Conservation (phyloP, 2,888 invertebrate genomes). For the Xanthorhoe spadicearia region DNA sequence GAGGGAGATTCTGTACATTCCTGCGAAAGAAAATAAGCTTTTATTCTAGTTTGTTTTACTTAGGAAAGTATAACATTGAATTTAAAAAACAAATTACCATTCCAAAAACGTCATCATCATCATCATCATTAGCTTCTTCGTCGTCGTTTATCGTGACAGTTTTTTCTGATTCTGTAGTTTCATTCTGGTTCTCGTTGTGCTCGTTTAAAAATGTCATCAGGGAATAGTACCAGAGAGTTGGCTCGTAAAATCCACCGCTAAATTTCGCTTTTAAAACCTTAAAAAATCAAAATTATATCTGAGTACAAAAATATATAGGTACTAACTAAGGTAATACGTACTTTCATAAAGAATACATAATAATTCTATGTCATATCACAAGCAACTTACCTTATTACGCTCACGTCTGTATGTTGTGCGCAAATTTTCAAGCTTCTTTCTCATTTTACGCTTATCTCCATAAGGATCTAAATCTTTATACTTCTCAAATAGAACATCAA, state of each 20-base stretch:
- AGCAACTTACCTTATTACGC: constrained; percentile 44
- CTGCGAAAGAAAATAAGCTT: constrained; percentile 10
- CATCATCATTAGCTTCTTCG: constrained; percentile 7
- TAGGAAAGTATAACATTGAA: background rate
- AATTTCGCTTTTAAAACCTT: constrained; percentile 30
- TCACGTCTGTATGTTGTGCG: constrained; percentile 48
- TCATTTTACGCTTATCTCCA: constrained; percentile 28
- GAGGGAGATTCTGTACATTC: constrained; percentile 10
- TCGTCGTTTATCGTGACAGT: background rate
- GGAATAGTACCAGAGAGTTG: constrained; percentile 54
- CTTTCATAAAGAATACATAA: background rate
- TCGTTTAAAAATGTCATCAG: constrained; percentile 29
- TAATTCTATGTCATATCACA: background rate
- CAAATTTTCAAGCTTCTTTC: constrained; percentile 51
- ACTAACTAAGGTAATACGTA: too few species aligned
- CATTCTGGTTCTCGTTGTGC: background rate
- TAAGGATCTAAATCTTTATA: constrained; percentile 20
- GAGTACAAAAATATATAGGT: background rate
- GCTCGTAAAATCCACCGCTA: constrained; percentile 18
- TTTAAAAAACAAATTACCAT: background rate
- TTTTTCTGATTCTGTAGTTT: background rate
- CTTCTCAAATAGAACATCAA: constrained; percentile 12
- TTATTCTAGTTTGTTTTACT: background rate
- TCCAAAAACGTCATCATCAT: background rate
- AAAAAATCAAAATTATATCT: constrained; percentile 8